Evolutionary conservation across 2,113 vertebrate genomes (phyloP).

Genomic region (Zosterops pallidus): DNA sequence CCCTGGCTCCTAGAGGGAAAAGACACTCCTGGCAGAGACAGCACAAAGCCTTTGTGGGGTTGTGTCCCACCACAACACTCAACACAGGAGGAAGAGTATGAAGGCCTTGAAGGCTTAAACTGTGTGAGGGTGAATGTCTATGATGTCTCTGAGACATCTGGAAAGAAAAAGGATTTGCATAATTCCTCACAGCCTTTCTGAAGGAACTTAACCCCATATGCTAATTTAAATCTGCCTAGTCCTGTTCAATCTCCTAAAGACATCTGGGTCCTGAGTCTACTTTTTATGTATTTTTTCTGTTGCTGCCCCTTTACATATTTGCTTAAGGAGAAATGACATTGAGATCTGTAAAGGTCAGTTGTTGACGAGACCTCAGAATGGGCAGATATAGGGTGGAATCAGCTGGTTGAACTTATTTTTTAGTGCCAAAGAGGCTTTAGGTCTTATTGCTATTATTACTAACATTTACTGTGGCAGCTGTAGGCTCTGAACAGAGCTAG

Average conservation of each 20-base stretch:
- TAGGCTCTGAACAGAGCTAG: conserved; percentile 6
- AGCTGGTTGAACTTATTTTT: not conserved
- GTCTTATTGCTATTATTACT: conserved; percentile 9
- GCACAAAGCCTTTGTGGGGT: not conserved
- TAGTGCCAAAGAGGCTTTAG: conserved; percentile 24
- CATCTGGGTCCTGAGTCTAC: not conserved
- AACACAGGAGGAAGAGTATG: not conserved
- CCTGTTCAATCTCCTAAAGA: not conserved
- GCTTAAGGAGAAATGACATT: not conserved
- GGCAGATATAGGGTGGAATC: not conserved
- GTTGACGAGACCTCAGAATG: not conserved
- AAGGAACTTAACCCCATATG: not conserved
- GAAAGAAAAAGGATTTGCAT: not conserved
- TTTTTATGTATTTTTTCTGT: not conserved
- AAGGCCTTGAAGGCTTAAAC: not conserved
- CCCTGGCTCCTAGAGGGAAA: not conserved
- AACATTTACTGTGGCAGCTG: conserved; percentile 22
- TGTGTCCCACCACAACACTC: not conserved
- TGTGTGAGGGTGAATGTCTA: not conserved
- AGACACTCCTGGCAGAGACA: not conserved
- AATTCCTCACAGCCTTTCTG: not conserved
- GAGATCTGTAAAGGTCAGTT: not conserved
- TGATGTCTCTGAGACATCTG: not conserved
- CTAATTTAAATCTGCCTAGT: not conserved
- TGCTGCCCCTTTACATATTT: not conserved